Evolutionary conservation across 2,797 vertebrate species (phyloP).

Genomic region (Acanthiza pusilla): DNA sequence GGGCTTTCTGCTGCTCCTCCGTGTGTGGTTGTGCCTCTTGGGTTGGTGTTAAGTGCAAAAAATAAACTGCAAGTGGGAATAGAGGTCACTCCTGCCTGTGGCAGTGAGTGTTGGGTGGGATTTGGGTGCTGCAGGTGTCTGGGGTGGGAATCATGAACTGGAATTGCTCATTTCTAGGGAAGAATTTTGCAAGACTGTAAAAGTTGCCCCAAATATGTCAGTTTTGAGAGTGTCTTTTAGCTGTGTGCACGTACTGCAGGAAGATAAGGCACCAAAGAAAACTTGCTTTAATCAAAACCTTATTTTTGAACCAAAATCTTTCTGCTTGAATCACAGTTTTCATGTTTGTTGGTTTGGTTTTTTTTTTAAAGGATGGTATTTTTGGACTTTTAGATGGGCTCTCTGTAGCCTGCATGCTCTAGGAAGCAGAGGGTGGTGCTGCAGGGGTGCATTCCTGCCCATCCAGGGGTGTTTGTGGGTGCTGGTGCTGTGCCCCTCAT

Average conservation of each 20-base stretch:
- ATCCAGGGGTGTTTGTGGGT: no score
- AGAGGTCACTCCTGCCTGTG: accelerated
- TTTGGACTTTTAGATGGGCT: not conserved
- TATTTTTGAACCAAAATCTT: not conserved
- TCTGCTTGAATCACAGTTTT: not conserved
- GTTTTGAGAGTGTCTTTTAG: not conserved
- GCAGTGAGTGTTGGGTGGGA: not conserved
- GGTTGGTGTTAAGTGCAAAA: not conserved
- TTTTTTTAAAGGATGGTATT: not conserved
- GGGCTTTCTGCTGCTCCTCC: accelerated
- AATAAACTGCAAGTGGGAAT: accelerated
- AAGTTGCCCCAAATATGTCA: accelerated
- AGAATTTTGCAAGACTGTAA: accelerated
- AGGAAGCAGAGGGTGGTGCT: accelerated
- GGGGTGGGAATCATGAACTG: accelerated
- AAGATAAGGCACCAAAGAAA: not conserved
- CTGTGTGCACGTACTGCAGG: no score
- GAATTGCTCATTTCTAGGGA: accelerated
- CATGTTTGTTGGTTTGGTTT: no score
- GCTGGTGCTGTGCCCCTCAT: accelerated
- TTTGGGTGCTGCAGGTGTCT: not conserved
- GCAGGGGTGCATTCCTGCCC: accelerated
- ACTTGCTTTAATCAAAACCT: not conserved
- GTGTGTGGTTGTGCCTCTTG: accelerated
- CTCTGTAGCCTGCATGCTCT: accelerated